Evolutionary conservation across 2,888 invertebrate species (phyloP), one percentile per base, ranked within the genome.

Genomic region (Siphonodentalium dalli): DNA sequence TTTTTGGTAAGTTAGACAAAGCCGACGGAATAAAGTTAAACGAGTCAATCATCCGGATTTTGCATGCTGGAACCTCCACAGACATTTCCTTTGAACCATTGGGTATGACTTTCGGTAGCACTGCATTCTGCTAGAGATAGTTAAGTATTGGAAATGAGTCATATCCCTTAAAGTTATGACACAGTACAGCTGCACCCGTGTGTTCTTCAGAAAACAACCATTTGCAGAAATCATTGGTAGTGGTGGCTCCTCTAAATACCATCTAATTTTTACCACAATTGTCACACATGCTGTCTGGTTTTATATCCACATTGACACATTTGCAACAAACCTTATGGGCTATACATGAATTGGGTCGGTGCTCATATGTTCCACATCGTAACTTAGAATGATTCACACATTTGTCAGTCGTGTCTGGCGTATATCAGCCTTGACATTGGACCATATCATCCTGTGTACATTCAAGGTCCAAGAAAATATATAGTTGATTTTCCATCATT

Each of bases 111-210:
- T 45, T 34, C 2, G 46, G 55, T 24, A 44, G 27, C 13, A 55
- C 37, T 4, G 34, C 39, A 21, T 55, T 50, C 9, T 40, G 26
- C 26, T 48, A 35, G 11, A 55, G 23, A 33, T 51, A 55, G 5
- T 38, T 28, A 9, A 50, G 7, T 11, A 51, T 38, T 3, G 50
- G 55, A 26, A 40, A 45, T 11, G 40, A 40, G 27, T 55, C 50
- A 35, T 55, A 46, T 24, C 55, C 41, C 31, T 51, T 50, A 39
- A 55, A 55, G 34, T 51, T 51, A 42, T 55, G 55, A 42, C 50
- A 46, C 1, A 55, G 23, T 5, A 55, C 40, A 11, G 39, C 39
- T 1, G 54, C 29, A 18, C 31, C 48, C 13, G 28, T 26, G 23
- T 47, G 47, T 28, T 48, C 42, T 24, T 48, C 54, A 2, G 48